phyloP scores from a whole-genome alignment of 2,797 vertebrate species.

The Chromis chromis region DNA sequence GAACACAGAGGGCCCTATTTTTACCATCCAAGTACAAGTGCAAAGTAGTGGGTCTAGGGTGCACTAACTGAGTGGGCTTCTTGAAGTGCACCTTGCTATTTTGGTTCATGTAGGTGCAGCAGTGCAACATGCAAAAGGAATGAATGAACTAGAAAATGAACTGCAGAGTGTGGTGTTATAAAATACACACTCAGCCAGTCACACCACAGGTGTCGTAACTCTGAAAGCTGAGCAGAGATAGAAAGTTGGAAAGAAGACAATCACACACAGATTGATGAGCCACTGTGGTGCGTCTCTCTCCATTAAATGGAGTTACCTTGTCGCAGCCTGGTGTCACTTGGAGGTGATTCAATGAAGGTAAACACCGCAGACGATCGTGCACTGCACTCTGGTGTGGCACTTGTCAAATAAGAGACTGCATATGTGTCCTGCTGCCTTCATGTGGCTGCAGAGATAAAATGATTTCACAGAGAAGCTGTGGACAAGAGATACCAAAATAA shows the following conservation, averaged over 20 bases:
- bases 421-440: not conserved
- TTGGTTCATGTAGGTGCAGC: not conserved
- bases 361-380: too few relatives aligned
- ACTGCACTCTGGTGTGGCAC: too few relatives aligned
- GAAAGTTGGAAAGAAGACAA: not conserved
- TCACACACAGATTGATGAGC: not conserved
- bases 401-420: too few relatives aligned
- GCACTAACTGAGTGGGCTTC: not conserved
- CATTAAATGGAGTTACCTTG: too few relatives aligned
- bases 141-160: not conserved
- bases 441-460: not conserved
- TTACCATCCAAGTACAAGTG: not conserved
- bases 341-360: too few relatives aligned
- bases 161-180: not conserved
- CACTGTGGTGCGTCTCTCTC: not conserved
- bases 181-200: too few relatives aligned
- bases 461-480: not conserved
- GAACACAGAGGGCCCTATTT: not conserved
- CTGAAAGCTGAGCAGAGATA: not conserved
- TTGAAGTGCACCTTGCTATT: constrained; percentile 1
- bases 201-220: not conserved
- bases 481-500: not conserved
- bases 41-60: not conserved
- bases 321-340: too few relatives aligned
- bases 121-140: not conserved